Percentiles rank a stretch among this genome's conserved stretches.
phyloP scores from a whole-genome alignment of 2,113 vertebrate species.

The Parus major region DNA sequence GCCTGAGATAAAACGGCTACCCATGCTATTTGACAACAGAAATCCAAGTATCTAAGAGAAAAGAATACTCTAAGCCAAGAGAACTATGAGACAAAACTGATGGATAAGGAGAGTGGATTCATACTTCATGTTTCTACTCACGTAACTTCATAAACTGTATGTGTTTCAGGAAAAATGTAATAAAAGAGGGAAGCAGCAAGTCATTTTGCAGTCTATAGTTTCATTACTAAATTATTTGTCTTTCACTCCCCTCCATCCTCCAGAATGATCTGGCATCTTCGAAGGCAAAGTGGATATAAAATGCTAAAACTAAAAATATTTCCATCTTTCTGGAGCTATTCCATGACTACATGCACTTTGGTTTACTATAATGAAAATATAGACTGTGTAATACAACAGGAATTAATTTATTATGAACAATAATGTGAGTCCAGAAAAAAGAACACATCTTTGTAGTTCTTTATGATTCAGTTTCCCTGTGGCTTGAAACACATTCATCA shows the following conservation, averaged over 20 bases:
- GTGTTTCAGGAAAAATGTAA: not conserved
- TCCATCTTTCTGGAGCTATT: not conserved
- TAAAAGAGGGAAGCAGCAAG: not conserved
- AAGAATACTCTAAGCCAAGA: not conserved
- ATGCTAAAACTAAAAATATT: not conserved
- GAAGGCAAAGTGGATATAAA: not conserved
- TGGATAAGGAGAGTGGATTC: not conserved
- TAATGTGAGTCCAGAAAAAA: not conserved
- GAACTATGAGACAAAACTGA: not conserved
- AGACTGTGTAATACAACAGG: not conserved
- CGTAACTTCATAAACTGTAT: not conserved
- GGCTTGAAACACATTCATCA: not conserved
- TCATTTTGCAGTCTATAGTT: not conserved
- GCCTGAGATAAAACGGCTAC: not conserved
- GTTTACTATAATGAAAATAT: not conserved
- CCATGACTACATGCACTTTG: not conserved
- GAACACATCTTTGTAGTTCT: not conserved
- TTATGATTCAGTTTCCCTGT: not conserved
- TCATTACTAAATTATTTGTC: not conserved
- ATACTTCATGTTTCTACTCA: not conserved
- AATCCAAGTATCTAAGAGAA: not conserved
- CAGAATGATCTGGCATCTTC: not conserved
- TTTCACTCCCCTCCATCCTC: not conserved
- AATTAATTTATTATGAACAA: not conserved
- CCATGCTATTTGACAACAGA: not conserved